Evolutionary conservation across 2,888 invertebrate species (phyloP).

Genomic region (Melanostoma scalare): DNA sequence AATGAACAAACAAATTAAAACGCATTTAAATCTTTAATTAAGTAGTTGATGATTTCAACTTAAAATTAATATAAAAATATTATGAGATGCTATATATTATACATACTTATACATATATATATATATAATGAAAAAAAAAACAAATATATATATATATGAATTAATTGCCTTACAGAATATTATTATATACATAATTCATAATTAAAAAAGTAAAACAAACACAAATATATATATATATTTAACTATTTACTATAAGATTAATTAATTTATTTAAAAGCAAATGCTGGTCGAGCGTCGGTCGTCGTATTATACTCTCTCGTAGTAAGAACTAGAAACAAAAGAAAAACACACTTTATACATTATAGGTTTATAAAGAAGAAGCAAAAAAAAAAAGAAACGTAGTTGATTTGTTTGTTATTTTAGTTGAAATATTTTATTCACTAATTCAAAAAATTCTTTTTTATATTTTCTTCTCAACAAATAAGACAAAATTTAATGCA

Average conservation of each 20-base stretch:
- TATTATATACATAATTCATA: constrained; percentile 73
- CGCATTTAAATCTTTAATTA: constrained; percentile 66
- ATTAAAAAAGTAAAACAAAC: constrained; percentile 32
- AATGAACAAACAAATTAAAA: constrained; percentile 45
- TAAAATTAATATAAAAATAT: constrained; percentile 58
- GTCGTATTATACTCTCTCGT: constrained; percentile 71
- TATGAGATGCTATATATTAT: constrained; percentile 71
- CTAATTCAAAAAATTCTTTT: constrained; percentile 47
- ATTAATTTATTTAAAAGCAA: constrained; percentile 58
- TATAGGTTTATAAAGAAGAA: constrained; percentile 34
- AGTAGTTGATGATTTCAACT: constrained; percentile 63
- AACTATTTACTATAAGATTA: constrained; percentile 71
- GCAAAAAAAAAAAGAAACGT: constrained; percentile 30
- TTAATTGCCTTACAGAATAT: constrained; percentile 73
- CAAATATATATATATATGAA: constrained; percentile 70
- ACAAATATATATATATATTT: constrained; percentile 67
- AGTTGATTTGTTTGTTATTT: constrained; percentile 57
- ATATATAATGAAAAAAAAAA: constrained; percentile 42
- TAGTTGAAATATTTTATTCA: constrained; percentile 40
- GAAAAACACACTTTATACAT: constrained; percentile 35
- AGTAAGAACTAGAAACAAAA: constrained; percentile 47
- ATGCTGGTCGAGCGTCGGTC: constrained; percentile 65
- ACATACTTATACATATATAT: constrained; percentile 71
- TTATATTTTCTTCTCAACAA: constrained; percentile 57
- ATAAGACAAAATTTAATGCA: constrained; percentile 33